Evolutionary conservation across 2,113 vertebrate genomes (phyloP).

Genomic region (Acanthochromis polyacanthus): DNA sequence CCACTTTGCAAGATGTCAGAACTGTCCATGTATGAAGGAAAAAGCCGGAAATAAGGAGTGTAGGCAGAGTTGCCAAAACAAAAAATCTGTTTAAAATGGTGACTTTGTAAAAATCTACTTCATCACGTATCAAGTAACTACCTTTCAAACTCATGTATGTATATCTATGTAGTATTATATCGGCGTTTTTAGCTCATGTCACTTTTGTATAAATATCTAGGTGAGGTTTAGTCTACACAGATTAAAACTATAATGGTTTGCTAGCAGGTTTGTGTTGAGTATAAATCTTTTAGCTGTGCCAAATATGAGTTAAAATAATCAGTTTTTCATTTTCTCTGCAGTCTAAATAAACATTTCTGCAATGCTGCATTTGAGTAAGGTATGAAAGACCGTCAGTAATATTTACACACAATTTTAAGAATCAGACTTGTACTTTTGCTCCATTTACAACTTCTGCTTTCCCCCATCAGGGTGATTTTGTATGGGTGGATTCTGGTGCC

Average conservation of each 20-base stretch:
- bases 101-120: neutral
- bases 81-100: neutral
- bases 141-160: too few species aligned
- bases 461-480: conserved; percentile 90
- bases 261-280: neutral
- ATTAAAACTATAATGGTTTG: neutral
- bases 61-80: too few species aligned
- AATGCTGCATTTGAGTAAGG: conserved; percentile 84
- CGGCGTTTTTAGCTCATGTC: neutral
- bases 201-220: neutral
- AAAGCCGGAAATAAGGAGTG: too few species aligned
- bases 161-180: too few species aligned
- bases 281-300: neutral
- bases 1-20: too few species aligned
- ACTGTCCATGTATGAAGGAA: too few species aligned
- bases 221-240: neutral
- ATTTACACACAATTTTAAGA: neutral
- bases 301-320: neutral
- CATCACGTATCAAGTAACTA: neutral
- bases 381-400: conserved; percentile 43
- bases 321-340: conserved; percentile 8
- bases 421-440: neutral
- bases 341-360: conserved; percentile 34
- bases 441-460: neutral
- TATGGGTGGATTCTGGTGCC: conserved; percentile 89